These are phyloP conservation scores for Pogonomyrmex californicus DNA, from an alignment of 1,140 invertebrate species.

Conservation along the genomic window DNA sequence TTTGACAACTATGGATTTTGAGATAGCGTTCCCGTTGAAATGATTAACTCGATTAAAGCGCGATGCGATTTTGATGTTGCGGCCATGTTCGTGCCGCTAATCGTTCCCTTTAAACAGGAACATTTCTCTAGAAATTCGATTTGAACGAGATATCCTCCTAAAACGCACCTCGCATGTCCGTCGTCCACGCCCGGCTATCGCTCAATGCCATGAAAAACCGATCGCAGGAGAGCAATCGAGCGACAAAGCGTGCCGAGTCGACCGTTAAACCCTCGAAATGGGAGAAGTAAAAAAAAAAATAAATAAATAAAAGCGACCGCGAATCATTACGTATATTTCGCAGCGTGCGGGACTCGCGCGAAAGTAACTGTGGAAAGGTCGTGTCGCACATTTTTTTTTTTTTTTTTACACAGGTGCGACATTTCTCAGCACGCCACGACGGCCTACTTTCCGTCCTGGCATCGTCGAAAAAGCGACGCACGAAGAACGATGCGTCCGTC, in stretches of 20 bases:
- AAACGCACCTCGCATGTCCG: conserved; percentile 8
- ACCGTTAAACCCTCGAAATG: conserved; percentile 19
- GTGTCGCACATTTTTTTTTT: background rate
- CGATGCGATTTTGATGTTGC: background rate
- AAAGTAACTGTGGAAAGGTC: background rate
- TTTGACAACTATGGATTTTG: background rate
- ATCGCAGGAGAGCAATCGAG: conserved; percentile 29
- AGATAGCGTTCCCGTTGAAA: background rate
- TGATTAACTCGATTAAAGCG: background rate
- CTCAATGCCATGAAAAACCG: conserved; percentile 34
- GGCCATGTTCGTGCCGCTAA: background rate
- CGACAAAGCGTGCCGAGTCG: conserved; percentile 13
- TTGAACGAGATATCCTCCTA: background rate
- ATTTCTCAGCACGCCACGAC: conserved; percentile 28
- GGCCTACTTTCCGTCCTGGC: conserved; percentile 19
- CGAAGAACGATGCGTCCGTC: background rate
- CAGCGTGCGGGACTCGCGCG: background rate
- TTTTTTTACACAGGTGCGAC: conserved; percentile 1
- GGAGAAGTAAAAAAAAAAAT: background rate
- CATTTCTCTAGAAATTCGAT: background rate
- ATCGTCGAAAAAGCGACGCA: background rate
- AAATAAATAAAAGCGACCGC: background rate
- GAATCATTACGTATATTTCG: conserved; percentile 26
- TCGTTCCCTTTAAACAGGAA: background rate
- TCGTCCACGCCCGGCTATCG: background rate